These are phyloP conservation scores for Eufriesea mexicana DNA, from an alignment of 1,140 invertebrate species.

Conservation along the genomic window DNA sequence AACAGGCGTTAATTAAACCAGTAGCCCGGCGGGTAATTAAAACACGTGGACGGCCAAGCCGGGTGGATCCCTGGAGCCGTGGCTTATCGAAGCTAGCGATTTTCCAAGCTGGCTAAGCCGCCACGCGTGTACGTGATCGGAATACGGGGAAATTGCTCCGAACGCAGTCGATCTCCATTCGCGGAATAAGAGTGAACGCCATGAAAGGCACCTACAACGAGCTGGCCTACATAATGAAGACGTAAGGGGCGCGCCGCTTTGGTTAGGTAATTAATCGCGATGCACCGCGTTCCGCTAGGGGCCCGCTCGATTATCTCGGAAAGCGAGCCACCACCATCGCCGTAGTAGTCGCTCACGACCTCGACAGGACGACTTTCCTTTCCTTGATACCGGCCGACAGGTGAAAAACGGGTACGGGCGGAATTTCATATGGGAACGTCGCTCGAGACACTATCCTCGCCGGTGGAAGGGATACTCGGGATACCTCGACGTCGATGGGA, in stretches of 20 bases:
- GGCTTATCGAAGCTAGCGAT: slow-evolving; percentile 66
- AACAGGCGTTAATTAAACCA: slow-evolving; percentile 37
- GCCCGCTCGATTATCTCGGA: slow-evolving; percentile 48
- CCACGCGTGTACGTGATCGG: slow-evolving; percentile 65
- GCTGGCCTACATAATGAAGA: slow-evolving; percentile 75
- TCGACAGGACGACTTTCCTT: slow-evolving; percentile 27
- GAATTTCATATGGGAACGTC: background rate
- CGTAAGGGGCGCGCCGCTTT: slow-evolving; percentile 56
- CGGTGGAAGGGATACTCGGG: no score
- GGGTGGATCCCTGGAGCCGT: slow-evolving; percentile 57
- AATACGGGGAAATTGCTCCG: slow-evolving; percentile 73
- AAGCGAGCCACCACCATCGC: background rate
- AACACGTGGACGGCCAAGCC: background rate
- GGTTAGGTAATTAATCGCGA: slow-evolving; percentile 65
- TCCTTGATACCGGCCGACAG: background rate
- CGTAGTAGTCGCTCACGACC: background rate
- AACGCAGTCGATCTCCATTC: slow-evolving; percentile 68
- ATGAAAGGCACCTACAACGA: slow-evolving; percentile 72
- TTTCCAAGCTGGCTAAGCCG: slow-evolving; percentile 65
- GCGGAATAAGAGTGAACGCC: slow-evolving; percentile 39
- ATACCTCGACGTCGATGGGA: background rate
- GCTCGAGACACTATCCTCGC: background rate
- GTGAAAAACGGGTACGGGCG: background rate
- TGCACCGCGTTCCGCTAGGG: slow-evolving; percentile 39
- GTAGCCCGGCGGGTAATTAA: slow-evolving; percentile 31